Evolutionary conservation across 2,113 vertebrate species (phyloP).

Genomic region (Sminthopsis crassicaudata): DNA sequence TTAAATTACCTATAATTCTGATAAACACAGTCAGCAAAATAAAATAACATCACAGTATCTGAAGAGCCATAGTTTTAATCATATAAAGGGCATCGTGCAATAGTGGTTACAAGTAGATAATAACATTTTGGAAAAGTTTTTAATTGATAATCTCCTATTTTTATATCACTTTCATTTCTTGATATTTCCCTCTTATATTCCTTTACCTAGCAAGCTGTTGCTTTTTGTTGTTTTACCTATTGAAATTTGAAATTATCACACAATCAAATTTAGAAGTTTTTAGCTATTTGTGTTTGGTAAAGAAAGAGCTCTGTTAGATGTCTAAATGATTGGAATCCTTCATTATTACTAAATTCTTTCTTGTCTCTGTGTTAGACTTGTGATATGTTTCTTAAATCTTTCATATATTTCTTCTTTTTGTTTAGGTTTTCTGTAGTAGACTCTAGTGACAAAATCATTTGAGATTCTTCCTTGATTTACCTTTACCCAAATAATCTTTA

Average conservation of each 20-base stretch:
- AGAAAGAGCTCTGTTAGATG: neutral
- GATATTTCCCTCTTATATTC: neutral
- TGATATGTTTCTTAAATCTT: neutral
- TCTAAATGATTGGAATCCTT: no score
- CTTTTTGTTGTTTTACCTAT: neutral
- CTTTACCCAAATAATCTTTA: neutral
- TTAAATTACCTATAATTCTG: neutral
- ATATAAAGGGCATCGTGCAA: neutral
- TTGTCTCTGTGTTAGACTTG: neutral
- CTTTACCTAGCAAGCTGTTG: neutral
- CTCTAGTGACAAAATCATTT: neutral
- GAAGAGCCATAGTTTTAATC: neutral
- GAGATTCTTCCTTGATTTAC: neutral
- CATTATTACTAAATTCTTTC: neutral
- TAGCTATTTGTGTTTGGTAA: neutral
- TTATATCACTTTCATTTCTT: neutral
- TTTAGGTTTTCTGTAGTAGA: neutral
- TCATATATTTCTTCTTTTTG: neutral
- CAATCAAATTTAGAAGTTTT: neutral
- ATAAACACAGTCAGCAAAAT: neutral
- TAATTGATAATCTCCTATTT: neutral
- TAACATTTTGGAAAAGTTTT: neutral
- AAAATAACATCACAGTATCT: neutral
- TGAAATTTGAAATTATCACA: neutral
- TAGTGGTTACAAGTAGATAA: neutral